These are phyloP conservation scores for Melanitta fusca DNA, from an alignment of 2,797 vertebrate genomes.

Conservation along the genomic window DNA sequence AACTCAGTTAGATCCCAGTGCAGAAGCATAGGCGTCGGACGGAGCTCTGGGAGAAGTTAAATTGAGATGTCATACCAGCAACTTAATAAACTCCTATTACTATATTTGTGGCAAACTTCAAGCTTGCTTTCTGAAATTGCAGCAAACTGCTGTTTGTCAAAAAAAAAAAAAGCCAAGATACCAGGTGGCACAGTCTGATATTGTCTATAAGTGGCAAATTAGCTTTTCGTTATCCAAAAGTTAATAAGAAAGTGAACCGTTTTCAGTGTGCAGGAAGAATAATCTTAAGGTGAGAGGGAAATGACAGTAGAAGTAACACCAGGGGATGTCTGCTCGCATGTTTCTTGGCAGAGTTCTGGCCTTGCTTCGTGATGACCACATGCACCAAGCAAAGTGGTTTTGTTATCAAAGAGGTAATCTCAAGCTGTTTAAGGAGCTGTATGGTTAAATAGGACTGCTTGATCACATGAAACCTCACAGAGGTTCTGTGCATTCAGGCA, in stretches of 20 bases:
- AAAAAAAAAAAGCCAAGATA: background rate
- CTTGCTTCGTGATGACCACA: rapidly evolving
- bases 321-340: background rate
- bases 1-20: background rate
- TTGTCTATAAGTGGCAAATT: background rate
- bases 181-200: rapidly evolving
- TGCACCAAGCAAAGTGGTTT: rapidly evolving
- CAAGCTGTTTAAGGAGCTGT: background rate
- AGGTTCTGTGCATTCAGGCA: background rate
- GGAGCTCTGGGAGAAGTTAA: background rate
- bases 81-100: background rate
- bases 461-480: rapidly evolving
- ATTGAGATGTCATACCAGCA: background rate
- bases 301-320: background rate
- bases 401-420: rapidly evolving
- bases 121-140: background rate
- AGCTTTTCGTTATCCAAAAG: background rate
- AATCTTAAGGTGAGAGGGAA: background rate
- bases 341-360: background rate
- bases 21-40: background rate
- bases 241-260: background rate
- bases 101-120: background rate
- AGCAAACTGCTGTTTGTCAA: background rate
- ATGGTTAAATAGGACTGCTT: background rate
- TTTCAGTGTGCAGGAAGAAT: background rate